Base-by-base conservation (phyloP, 2,797 vertebrate genomes). In the Xyrichtys novacula region DNA sequence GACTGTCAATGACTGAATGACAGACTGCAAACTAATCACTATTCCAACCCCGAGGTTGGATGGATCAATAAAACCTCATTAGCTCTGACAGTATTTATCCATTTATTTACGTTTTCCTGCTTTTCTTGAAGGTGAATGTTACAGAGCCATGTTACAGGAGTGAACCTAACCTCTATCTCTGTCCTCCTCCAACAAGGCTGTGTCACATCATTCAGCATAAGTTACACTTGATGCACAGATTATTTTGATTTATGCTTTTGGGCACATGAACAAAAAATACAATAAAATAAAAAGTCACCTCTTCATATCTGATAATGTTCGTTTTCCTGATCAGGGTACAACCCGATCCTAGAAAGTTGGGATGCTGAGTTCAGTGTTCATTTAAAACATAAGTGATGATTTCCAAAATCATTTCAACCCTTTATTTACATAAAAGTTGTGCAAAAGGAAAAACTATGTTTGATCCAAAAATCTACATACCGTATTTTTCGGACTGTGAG, bases 11-110 rank as follows among this genome's bases (percentile, higher is more conserved):
- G 57, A 70, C 72, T 25, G 64, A 80, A 64, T n/a, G 32, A 68
- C 52, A 15, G 65, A 52, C 47, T 42, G 64, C 57, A 46, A 39
- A 68, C 74, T 70, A 77, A 80, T 44, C 54, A 19, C 71, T 46
- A 56, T 34, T 65, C 81, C 77, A 72, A 81, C 82, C 76, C 59
- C 48, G 53, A 59, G 70, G 70, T 68, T 84, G 80, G 78, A 83
- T 58, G 77, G 61, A 68, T 75, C 59, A 48, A 3, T 48, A 60
- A 22, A 20, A 57, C 7, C 55, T 54, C 69, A 73, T 77, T 48
- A 48, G 26, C 34, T 28, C 46, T 63, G 79, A 74, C 67, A 53
- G 29, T 44, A 7, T 48, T 56, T 54, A 29, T 34, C 32, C 40
- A 25, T 31, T 65, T 52, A 36, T 63, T 69, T 26, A 22, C 25